Evolutionary conservation across 2,113 vertebrate species (phyloP).

Genomic region (Heterocephalus glaber): DNA sequence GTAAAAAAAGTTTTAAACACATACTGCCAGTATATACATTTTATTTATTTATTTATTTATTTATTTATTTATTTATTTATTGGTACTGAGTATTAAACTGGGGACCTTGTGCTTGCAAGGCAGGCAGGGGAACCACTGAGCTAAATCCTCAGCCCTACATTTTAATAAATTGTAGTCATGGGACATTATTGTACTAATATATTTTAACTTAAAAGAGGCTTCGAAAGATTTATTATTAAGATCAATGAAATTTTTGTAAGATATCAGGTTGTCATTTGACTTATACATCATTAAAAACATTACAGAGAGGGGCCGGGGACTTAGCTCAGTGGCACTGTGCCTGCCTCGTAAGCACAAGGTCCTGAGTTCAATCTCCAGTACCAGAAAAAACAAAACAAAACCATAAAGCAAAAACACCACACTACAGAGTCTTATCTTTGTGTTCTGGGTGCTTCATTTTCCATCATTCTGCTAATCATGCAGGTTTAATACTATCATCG

Average conservation of each 20-base stretch:
- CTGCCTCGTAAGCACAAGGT: too few relatives aligned
- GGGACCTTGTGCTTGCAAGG: too few relatives aligned
- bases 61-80: too few relatives aligned
- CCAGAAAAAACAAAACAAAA: too few relatives aligned
- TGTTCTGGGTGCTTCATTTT: neutral
- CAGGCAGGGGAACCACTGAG: too few relatives aligned
- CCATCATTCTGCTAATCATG: neutral
- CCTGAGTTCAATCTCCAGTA: too few relatives aligned
- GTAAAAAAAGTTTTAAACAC: neutral
- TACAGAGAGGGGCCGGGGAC: neutral
- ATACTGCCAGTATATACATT: neutral
- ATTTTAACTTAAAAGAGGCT: slow-evolving; percentile 6
- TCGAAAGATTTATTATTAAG: neutral
- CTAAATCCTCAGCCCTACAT: too few relatives aligned
- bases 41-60: too few relatives aligned
- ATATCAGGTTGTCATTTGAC: neutral
- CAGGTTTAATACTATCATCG: neutral
- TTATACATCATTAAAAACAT: neutral
- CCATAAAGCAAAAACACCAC: too few relatives aligned
- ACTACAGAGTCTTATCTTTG: neutral
- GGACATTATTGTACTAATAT: neutral
- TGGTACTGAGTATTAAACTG: too few relatives aligned
- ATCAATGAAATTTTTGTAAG: neutral
- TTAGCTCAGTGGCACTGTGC: too few relatives aligned
- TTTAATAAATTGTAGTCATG: neutral